phyloP scores from a whole-genome alignment of 2,797 vertebrate species.

The Hippocampus kuda region DNA sequence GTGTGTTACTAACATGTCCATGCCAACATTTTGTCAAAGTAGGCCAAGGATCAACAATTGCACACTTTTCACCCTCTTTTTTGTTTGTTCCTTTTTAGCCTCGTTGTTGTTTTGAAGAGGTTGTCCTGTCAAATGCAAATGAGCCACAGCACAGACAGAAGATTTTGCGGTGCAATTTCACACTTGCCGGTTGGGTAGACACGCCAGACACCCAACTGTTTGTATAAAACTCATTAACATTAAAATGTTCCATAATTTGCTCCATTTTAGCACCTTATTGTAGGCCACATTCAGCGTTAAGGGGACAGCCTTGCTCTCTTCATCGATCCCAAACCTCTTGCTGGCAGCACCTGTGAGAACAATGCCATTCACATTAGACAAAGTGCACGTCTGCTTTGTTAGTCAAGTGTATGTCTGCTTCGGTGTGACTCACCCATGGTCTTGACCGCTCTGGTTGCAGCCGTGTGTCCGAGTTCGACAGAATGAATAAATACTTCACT shows the following conservation, averaged over 20 bases:
- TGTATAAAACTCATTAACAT: too few species aligned
- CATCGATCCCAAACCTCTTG: constrained; percentile 88
- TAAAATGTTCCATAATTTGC: not conserved
- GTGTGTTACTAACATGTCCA: too few species aligned
- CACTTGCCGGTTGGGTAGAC: too few species aligned
- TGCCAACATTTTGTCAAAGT: too few species aligned
- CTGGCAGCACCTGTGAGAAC: constrained; percentile 74
- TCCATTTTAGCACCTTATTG: constrained; percentile 72
- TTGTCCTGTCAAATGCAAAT: too few species aligned
- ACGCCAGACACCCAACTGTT: too few species aligned
- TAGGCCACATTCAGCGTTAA: constrained; percentile 81
- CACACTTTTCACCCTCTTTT: too few species aligned
- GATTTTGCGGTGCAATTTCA: too few species aligned
- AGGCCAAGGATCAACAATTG: too few species aligned
- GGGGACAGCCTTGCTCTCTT: constrained; percentile 84
- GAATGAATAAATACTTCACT: constrained; percentile 89
- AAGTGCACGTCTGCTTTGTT: not conserved
- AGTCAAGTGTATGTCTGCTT: not conserved
- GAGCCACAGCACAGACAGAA: not conserved
- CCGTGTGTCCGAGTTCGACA: constrained; percentile 87
- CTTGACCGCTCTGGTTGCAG: constrained; percentile 81
- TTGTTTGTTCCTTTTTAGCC: too few species aligned
- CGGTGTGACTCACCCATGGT: constrained; percentile 75
- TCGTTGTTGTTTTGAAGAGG: too few species aligned
- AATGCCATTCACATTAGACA: not conserved